Evolutionary conservation across 1,140 invertebrate species (phyloP).

Genomic region (Drosophila tani): DNA sequence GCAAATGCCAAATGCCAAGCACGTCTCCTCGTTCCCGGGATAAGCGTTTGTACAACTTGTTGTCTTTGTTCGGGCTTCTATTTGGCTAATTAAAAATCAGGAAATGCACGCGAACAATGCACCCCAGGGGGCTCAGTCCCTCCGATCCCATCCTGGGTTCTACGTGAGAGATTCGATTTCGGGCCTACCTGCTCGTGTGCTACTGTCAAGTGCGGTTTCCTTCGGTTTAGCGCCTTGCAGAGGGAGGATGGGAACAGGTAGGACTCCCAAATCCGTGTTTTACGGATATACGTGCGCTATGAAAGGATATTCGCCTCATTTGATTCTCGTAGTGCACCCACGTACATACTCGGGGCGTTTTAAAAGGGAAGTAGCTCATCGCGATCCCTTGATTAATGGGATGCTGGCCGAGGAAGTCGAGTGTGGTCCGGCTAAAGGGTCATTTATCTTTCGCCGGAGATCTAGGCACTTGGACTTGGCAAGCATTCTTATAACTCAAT

Average conservation of each 20-base stretch:
- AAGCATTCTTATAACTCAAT: conserved; percentile 19
- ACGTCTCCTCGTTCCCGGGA: conserved; percentile 23
- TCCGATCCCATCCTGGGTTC: conserved; percentile 20
- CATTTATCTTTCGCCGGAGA: conserved; percentile 39
- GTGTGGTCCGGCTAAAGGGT: conserved; percentile 10
- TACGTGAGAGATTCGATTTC: conserved; percentile 39
- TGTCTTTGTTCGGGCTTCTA: conserved; percentile 30
- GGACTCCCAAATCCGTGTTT: conserved; percentile 1
- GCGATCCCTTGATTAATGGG: conserved; percentile 12
- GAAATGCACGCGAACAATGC: conserved; percentile 65
- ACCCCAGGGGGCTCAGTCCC: background rate
- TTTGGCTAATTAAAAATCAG: conserved; percentile 74
- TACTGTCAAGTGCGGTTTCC: conserved; percentile 70
- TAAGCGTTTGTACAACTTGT: conserved; percentile 36
- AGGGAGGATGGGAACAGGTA: conserved; percentile 32
- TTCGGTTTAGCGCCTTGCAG: conserved; percentile 50
- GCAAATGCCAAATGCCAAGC: conserved; percentile 36
- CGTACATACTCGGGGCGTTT: conserved; percentile 28
- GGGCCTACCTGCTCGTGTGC: conserved; percentile 32
- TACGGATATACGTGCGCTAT: conserved; percentile 33
- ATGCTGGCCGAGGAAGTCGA: conserved; percentile 2
- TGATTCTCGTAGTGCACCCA: conserved; percentile 46
- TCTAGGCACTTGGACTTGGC: conserved; percentile 3
- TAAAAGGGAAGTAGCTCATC: conserved; percentile 25
- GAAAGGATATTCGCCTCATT: conserved; percentile 56